Percentiles rank a stretch among this genome's conserved stretches.
Evolutionary conservation across 2,888 invertebrate species (phyloP).

Genomic region (Lasioglossum marginatum): DNA sequence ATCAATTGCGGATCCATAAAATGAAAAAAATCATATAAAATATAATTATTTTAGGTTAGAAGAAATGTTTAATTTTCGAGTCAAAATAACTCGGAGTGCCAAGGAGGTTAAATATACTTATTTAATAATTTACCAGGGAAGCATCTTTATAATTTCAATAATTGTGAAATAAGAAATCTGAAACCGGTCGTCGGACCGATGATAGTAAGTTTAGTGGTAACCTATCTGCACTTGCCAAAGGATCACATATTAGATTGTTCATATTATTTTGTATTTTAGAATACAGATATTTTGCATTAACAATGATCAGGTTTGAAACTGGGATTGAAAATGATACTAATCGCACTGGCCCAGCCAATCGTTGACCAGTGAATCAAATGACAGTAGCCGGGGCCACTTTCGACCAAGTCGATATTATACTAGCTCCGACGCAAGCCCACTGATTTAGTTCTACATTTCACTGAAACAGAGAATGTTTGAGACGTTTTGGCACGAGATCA

Average conservation of each 20-base stretch:
- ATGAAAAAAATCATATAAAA: no score
- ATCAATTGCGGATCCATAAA: no score
- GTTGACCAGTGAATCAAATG: accelerated
- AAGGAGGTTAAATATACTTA: no score
- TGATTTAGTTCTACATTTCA: neutral
- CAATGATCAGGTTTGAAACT: no score
- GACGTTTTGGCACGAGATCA: neutral
- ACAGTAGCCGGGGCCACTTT: neutral
- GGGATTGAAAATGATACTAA: no score
- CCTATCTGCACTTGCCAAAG: neutral
- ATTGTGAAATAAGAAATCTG: no score
- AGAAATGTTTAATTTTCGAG: no score
- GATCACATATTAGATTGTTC: neutral
- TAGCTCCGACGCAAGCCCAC: neutral
- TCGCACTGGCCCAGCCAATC: neutral
- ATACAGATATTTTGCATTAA: neutral
- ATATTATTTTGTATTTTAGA: neutral
- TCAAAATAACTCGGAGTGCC: no score
- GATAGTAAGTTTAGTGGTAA: neutral
- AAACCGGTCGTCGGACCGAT: no score
- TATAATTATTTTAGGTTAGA: no score
- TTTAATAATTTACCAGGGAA: no score
- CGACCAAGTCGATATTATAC: neutral
- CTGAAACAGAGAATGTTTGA: neutral
- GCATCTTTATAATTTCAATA: no score